Evolutionary conservation across 2,113 vertebrate species (phyloP).

Genomic region (Isurus oxyrinchus): DNA sequence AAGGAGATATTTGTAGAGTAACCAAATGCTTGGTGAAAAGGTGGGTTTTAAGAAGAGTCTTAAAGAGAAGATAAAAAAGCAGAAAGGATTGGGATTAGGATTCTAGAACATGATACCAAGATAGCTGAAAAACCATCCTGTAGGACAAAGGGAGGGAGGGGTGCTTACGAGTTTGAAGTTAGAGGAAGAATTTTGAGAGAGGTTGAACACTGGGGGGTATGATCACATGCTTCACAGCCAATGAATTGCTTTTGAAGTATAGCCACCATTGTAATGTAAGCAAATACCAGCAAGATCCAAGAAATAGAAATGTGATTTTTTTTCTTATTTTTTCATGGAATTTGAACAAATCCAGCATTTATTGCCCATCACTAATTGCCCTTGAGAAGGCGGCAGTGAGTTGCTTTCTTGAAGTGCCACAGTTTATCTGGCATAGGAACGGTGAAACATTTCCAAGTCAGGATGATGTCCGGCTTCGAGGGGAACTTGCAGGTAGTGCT

Average conservation of each 20-base stretch:
- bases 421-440: too few species aligned
- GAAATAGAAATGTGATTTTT: background rate
- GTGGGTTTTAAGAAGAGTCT: background rate
- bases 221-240: background rate
- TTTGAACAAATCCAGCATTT: too few species aligned
- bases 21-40: background rate
- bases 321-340: too few species aligned
- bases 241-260: too few species aligned
- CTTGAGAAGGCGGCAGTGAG: too few species aligned
- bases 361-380: too few species aligned
- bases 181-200: background rate
- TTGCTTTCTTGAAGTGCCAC: too few species aligned
- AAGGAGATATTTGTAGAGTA: background rate
- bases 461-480: too few species aligned
- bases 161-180: background rate
- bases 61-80: background rate
- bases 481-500: too few species aligned
- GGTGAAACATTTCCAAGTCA: too few species aligned
- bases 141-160: background rate
- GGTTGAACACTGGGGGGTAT: background rate
- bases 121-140: background rate
- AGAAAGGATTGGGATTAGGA: background rate
- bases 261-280: background rate
- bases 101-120: background rate
- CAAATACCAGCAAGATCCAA: background rate